Evolutionary conservation across 2,113 vertebrate genomes (phyloP).

Genomic region (Tetraodon nigroviridis): DNA sequence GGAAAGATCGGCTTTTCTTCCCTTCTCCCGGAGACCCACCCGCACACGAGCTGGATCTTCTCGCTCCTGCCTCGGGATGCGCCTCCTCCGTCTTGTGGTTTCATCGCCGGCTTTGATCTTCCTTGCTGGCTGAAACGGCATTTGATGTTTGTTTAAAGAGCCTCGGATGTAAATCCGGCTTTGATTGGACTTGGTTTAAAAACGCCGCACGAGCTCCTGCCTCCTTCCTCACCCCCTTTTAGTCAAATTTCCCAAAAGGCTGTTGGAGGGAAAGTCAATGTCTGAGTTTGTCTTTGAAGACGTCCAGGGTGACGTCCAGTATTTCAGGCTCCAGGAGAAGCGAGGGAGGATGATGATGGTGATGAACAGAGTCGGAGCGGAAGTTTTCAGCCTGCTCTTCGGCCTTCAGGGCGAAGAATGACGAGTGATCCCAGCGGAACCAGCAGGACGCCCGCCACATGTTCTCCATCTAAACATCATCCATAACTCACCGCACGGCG

Average conservation of each 20-base stretch:
- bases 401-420: conserved; percentile 35
- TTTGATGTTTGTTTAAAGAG: conserved; percentile 33
- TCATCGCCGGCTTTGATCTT: conserved; percentile 27
- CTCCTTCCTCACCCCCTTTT: conserved; percentile 3
- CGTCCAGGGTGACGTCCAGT: no score
- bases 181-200: conserved; percentile 22
- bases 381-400: conserved; percentile 42
- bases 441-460: conserved; percentile 31
- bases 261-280: conserved; percentile 17
- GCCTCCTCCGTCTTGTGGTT: conserved; percentile 26
- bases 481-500: conserved; percentile 11
- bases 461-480: conserved; percentile 33
- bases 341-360: not conserved
- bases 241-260: conserved; percentile 22
- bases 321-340: conserved; percentile 16
- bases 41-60: not conserved
- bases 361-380: conserved; percentile 20
- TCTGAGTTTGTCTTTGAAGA: not conserved
- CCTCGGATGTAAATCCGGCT: conserved; percentile 18
- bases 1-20: conserved; percentile 29
- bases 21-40: conserved; percentile 6
- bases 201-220: not conserved
- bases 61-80: not conserved
- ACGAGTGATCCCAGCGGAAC: conserved; percentile 11
- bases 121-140: conserved; percentile 10